These are phyloP conservation scores for Nymphalis urticae DNA, from an alignment of 2,888 invertebrate genomes.

Conservation along the genomic window DNA sequence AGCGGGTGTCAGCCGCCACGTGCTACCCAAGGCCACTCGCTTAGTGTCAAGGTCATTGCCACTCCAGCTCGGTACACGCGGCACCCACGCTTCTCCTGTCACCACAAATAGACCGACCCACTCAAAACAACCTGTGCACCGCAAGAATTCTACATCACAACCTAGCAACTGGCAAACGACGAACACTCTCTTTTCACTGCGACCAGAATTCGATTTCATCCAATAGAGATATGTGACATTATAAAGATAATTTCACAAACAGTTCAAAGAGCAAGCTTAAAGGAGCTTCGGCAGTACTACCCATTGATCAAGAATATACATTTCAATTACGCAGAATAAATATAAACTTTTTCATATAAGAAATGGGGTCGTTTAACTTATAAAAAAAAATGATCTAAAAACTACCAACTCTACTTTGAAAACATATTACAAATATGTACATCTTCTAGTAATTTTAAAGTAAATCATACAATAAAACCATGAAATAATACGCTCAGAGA, in stretches of 20 bases:
- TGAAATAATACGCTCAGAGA: too few relatives aligned
- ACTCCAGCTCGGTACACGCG: slow-evolving; percentile 80
- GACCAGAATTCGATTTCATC: slow-evolving; percentile 9
- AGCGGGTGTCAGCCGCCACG: slow-evolving; percentile 82
- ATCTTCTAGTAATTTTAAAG: too few relatives aligned
- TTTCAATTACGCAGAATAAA: too few relatives aligned
- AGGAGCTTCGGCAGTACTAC: too few relatives aligned
- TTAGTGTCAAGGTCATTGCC: slow-evolving; percentile 82
- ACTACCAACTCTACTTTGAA: too few relatives aligned
- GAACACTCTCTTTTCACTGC: slow-evolving; percentile 9
- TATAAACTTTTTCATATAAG: too few relatives aligned
- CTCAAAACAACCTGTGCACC: slow-evolving; percentile 68
- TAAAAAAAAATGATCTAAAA: too few relatives aligned
- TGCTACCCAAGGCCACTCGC: slow-evolving; percentile 82
- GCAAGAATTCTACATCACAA: slow-evolving; percentile 59
- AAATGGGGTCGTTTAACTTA: too few relatives aligned
- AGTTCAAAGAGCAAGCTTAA: too few relatives aligned
- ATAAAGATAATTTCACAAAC: background rate
- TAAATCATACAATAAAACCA: too few relatives aligned
- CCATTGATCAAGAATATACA: too few relatives aligned
- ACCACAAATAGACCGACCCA: slow-evolving; percentile 80
- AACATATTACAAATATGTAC: too few relatives aligned
- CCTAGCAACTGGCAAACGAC: slow-evolving; percentile 24
- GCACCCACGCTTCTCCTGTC: slow-evolving; percentile 80
- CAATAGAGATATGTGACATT: background rate